Evolutionary conservation across 2,888 invertebrate genomes (phyloP).

Genomic region (Euzophera pinguis): DNA sequence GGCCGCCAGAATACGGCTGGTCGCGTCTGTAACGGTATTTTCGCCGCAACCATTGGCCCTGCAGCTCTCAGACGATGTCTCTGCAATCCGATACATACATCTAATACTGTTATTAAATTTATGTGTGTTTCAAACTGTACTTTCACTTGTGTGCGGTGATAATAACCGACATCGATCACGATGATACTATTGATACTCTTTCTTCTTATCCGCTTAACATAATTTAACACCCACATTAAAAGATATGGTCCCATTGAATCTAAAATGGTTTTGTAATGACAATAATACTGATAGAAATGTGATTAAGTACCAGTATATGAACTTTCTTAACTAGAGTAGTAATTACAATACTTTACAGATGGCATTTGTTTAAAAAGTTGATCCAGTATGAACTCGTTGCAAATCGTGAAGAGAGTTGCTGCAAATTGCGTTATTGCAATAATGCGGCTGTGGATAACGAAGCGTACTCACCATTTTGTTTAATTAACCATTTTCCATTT

Average conservation of each 20-base stretch:
- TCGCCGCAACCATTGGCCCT: conserved; percentile 55
- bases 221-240: conserved; percentile 47
- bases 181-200: conserved; percentile 47
- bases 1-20: conserved; percentile 30
- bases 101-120: conserved; percentile 75
- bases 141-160: conserved; percentile 63
- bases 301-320: neutral
- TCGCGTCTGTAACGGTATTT: conserved; percentile 58
- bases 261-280: conserved; percentile 32
- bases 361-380: neutral
- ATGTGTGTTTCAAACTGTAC: conserved; percentile 60
- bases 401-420: conserved; percentile 10
- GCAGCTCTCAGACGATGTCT: conserved; percentile 60
- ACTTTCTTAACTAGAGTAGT: neutral
- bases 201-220: conserved; percentile 45
- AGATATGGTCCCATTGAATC: neutral
- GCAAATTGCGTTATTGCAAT: conserved; percentile 22
- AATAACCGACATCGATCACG: conserved; percentile 64
- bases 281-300: conserved; percentile 12
- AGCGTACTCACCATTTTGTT: conserved; percentile 22
- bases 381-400: neutral
- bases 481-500: conserved; percentile 35
- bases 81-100: conserved; percentile 71
- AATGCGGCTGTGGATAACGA: conserved; percentile 39
- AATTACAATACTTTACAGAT: neutral